Percentiles rank a stretch among this genome's conserved stretches.
Evolutionary conservation across 2,797 vertebrate genomes (phyloP).

Genomic region (Galagoides demidoff): DNA sequence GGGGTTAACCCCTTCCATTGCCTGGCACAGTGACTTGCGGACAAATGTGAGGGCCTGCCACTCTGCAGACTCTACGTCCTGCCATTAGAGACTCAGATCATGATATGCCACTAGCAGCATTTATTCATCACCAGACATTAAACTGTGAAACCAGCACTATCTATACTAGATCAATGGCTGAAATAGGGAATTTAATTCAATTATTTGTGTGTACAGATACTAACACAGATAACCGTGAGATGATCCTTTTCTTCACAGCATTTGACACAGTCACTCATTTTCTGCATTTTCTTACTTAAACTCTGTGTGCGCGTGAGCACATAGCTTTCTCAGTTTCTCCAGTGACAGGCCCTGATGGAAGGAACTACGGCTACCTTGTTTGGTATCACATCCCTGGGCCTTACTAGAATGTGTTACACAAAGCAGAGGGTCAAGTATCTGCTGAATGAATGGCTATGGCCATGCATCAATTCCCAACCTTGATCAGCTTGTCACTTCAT

Average conservation of each 20-base stretch:
- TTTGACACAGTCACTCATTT: not conserved
- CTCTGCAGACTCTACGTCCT: not conserved
- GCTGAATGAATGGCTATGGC: not conserved
- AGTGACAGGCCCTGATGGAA: not conserved
- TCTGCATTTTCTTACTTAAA: not conserved
- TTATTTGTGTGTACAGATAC: not conserved
- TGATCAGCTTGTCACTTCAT: not conserved
- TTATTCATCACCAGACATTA: not conserved
- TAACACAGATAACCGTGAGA: not conserved
- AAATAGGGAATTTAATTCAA: not conserved
- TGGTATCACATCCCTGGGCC: not conserved
- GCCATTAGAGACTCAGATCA: not conserved
- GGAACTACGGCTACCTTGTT: not conserved
- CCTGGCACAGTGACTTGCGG: not conserved
- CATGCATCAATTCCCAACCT: not conserved
- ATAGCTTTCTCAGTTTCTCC: not conserved
- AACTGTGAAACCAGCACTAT: not conserved
- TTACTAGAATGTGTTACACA: not conserved
- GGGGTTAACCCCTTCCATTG: not conserved
- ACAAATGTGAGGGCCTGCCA: not conserved
- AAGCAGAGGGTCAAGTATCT: not conserved
- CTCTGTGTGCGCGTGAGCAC: accelerated
- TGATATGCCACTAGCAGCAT: not conserved
- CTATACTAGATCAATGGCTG: not conserved
- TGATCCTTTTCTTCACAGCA: not conserved